phyloP scores from a whole-genome alignment of 2,888 invertebrate species.

The Orchesellides sinensis region DNA sequence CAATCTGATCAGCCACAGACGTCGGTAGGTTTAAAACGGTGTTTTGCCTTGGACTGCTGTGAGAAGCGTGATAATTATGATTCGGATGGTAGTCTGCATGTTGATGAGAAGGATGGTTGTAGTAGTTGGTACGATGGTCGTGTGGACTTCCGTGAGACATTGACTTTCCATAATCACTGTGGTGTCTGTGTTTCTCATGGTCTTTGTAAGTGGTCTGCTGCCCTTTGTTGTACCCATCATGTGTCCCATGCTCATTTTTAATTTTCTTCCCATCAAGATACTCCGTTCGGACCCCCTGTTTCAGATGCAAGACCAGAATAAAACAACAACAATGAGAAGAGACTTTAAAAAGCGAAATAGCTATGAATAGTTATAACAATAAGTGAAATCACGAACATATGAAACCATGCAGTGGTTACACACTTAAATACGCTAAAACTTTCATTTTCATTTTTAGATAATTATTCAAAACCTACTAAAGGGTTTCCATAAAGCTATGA shows the following conservation, averaged over 20 bases:
- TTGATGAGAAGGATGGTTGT: neutral
- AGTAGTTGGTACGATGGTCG: constrained; percentile 1
- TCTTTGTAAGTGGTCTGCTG: constrained; percentile 66
- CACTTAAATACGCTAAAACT: constrained; percentile 24
- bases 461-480: too few species aligned
- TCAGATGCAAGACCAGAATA: neutral
- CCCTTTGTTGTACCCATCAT: constrained; percentile 71
- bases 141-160: constrained; percentile 27
- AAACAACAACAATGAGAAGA: neutral
- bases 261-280: constrained; percentile 72
- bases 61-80: constrained; percentile 65
- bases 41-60: constrained; percentile 49
- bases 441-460: too few species aligned
- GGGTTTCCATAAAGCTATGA: too few species aligned
- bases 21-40: constrained; percentile 12
- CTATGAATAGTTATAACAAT: too few species aligned
- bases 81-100: constrained; percentile 61
- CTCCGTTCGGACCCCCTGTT: constrained; percentile 71
- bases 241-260: constrained; percentile 72
- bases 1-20: constrained; percentile 21
- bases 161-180: constrained; percentile 57
- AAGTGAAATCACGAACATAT: constrained; percentile 19
- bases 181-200: constrained; percentile 67
- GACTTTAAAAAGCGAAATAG: neutral
- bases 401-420: constrained; percentile 14